Base-by-base conservation (phyloP, 2,888 invertebrate genomes). In the Drosophila mercatorum region DNA sequence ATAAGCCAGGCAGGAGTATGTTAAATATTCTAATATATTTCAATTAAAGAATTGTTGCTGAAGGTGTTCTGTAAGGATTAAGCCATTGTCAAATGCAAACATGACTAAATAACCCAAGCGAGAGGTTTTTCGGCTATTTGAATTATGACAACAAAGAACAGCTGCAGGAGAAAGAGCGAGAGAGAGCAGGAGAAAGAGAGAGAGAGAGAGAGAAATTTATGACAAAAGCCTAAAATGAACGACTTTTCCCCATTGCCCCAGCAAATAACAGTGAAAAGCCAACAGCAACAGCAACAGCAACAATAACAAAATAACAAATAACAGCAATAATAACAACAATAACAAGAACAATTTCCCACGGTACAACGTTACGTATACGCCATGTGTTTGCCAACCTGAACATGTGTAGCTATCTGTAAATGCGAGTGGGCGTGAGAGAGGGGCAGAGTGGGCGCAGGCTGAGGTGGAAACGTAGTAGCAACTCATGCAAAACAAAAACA, bases 331-430 rank as follows among this genome's bases (percentile, higher is more conserved):
- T 76, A 68, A 62, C 76, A 72, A 73, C 81, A 75, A 67, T 68
- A 75, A 71, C 76, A 80, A 69, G 64, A 70, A 72, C 75, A 65
- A 75, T 84, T 83, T 83, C 81, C 86, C 83, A 77, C 72, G 78
- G 78, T 78, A 76, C 84, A 72, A 66, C 79, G 72, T 60, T 79
- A 81, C 83, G 83, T 78, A 82, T 82, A 73, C 77, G 83, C 74
- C 82, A 81, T 83, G 73, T 85, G 71, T 83, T 80, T 83, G 68
- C 75, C 81, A 81, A 83, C 88, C 83, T 83, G 83, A 83, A 83
- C 83, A 83, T 83, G 82, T 88, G 83, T 88, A 85, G 82, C 85
- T 87, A 74, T 81, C 84, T 78, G 84, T 81, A 83, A 66, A 69
- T 68, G 69, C 52, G 61, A 55, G 47, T 46, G 31, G 72, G 11